Conservation (phyloP, 2,113 vertebrate species). For the Brachyistius frenatus region DNA sequence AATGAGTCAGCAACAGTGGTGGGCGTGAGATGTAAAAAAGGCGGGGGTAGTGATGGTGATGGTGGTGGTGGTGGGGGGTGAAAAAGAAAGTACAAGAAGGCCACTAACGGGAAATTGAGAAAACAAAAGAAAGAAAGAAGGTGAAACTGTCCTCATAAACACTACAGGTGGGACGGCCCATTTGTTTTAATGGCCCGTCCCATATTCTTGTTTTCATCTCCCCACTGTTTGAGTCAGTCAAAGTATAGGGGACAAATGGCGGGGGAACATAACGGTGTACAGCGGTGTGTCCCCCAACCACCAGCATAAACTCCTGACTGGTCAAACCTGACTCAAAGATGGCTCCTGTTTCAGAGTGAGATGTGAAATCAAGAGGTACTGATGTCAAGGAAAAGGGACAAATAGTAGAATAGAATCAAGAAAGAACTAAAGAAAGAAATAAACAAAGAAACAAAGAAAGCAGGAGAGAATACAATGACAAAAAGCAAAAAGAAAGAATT, state of each 20-base stretch:
- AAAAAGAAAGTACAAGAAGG: slow-evolving; percentile 13
- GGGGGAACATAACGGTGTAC: neutral
- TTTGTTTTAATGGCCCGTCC: neutral
- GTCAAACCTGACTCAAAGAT: slow-evolving; percentile 3
- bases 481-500: slow-evolving; percentile 13
- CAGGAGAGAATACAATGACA: neutral
- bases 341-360: neutral
- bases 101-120: slow-evolving; percentile 16
- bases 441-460: neutral
- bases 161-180: neutral
- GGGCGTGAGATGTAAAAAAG: slow-evolving; percentile 51
- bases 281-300: neutral
- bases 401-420: neutral
- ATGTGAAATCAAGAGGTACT: neutral
- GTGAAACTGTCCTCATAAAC: neutral
- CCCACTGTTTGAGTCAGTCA: neutral
- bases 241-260: neutral
- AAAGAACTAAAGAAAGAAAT: neutral
- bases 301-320: slow-evolving; percentile 1
- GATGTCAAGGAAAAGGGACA: neutral
- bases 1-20: slow-evolving; percentile 52
- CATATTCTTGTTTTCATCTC: slow-evolving; percentile 14
- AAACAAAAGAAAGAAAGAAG: slow-evolving; percentile 6
- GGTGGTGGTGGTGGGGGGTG: neutral
- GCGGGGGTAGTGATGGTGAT: slow-evolving; percentile 8